Evolutionary conservation across 2,888 invertebrate genomes (phyloP), one percentile per base, ranked within the genome.

Genomic region (Drosophila emarginata): DNA sequence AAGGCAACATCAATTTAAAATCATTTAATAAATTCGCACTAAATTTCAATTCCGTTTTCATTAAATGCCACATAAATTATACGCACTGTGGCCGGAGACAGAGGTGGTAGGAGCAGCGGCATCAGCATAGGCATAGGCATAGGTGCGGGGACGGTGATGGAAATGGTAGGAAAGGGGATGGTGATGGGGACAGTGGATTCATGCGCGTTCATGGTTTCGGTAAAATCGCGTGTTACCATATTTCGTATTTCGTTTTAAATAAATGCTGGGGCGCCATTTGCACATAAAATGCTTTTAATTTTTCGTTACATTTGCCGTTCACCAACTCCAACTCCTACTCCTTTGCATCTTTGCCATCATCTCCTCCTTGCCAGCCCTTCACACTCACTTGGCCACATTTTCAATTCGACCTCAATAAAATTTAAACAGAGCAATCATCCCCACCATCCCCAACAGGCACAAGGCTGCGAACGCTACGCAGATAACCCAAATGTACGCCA

Each of bases 41-140:
- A 84, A 88, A 84, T 87, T 86, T 82, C 87, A 86, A 88, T 86
- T 86, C 82, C 84, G 77, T 78, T 86, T 88, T 88, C 88, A 86
- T 88, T 86, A 88, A 86, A 86, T 86, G 85, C 84, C 87, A 84
- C 87, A 86, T 86, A 88, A 86, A 86, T 86, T 88, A 88, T 84
- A 79, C 84, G 74, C 74, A 86, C 64, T 72, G 61, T 67, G 76
- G 77, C 56, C 67, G 58, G 69, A 56, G 37, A 40, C 56, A 57
- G 72, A 70, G 63, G 67, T 67, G 67, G 45, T 14, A 37, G 37
- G n/a, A n/a, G 37, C 4, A 45, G 21, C 45, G 21, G 18, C 21
- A 11, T 18, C 32, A 11, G 32, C 32, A 21, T 45, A 45, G 45
- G 18, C 45, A 45, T 45, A 18, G 6, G n/a, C 15, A 45, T 45